These are phyloP conservation scores for Habroteleia sp. DNA, from an alignment of 2,888 invertebrate genomes.

Conservation along the genomic window DNA sequence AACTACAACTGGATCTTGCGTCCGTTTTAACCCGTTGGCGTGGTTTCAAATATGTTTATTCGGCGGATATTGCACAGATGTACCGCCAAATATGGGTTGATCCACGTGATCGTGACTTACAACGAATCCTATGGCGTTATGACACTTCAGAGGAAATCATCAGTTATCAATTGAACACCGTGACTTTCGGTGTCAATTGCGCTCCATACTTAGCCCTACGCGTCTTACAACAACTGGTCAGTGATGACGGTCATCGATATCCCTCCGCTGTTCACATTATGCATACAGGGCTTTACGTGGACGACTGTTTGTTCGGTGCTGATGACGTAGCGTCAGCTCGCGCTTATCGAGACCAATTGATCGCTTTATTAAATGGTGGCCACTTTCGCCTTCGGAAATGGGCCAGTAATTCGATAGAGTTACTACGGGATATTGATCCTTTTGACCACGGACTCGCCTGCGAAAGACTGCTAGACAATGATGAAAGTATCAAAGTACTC, in stretches of 20 bases:
- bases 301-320: conserved; percentile 29
- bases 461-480: not conserved
- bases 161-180: not conserved
- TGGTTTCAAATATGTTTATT: conserved; percentile 1
- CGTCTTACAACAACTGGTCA: not conserved
- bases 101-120: conserved; percentile 1
- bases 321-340: conserved; percentile 9
- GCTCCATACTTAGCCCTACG: conserved; percentile 10
- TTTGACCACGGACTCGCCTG: conserved; percentile 17
- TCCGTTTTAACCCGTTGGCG: conserved; percentile 9
- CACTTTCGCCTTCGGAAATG: conserved; percentile 21
- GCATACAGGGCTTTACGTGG: conserved; percentile 2
- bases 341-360: conserved; percentile 15
- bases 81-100: conserved; percentile 23
- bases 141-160: not conserved
- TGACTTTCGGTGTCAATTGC: conserved; percentile 5
- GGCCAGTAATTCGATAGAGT: conserved; percentile 25
- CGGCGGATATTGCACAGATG: conserved; percentile 32
- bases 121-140: conserved; percentile 23
- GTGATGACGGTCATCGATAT: conserved; percentile 3
- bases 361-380: conserved; percentile 18
- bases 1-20: conserved; percentile 6
- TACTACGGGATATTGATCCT: conserved; percentile 12
- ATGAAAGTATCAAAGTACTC: conserved; percentile 5
- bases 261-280: conserved; percentile 1